Evolutionary conservation across 2,113 vertebrate species (phyloP), one percentile per base, ranked within the genome.

Genomic region (Crotalus helleri): DNA sequence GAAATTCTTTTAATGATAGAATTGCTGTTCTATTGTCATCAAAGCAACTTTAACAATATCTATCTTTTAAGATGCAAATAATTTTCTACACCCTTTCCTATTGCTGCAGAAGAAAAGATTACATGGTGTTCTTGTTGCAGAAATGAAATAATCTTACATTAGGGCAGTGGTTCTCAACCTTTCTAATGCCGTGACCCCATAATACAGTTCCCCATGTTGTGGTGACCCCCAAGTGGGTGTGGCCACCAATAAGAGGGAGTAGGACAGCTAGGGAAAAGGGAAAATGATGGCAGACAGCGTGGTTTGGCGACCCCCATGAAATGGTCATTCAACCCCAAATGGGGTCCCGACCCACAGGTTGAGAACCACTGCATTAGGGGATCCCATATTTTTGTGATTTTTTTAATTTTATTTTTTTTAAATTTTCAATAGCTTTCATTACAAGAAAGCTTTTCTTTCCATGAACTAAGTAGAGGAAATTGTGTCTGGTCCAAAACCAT

Each of bases 401-500:
- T 1, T 51, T 51, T 9, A 51, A 51, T 51, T 51, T 51, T 51
- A 10, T 51, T 51, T 51, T 51, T 51, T 51, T 0, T 0, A 51
- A 51, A 9, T 51, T 51, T 51, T 81, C 51, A 23, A 57, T 44
- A 33, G 46, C 19, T 11, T 4, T 89, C 24, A 55, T 85, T 46
- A 92, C 11, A 74, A 92, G 24, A 85, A n/a, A 86, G 3, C 1
- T 6, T 8, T 17, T 4, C 5, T 17, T 81, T 93, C 90, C 11
- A 26, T 54, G 0, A 2, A 90, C 1, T 44, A 7, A 9, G 1
- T 85, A 64, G 46, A 51, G 8, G 0, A 3, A 55, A 6, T n/a
- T n/a, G 21, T 74, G 2, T 57, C 10, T n/a, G 4, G 9, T 53
- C 1, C n/a, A 59, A 96, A 88, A 6, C 57, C 4, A 53, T 24